Base-by-base conservation (phyloP, 2,113 vertebrate species). In the Falcunculus frontatus region DNA sequence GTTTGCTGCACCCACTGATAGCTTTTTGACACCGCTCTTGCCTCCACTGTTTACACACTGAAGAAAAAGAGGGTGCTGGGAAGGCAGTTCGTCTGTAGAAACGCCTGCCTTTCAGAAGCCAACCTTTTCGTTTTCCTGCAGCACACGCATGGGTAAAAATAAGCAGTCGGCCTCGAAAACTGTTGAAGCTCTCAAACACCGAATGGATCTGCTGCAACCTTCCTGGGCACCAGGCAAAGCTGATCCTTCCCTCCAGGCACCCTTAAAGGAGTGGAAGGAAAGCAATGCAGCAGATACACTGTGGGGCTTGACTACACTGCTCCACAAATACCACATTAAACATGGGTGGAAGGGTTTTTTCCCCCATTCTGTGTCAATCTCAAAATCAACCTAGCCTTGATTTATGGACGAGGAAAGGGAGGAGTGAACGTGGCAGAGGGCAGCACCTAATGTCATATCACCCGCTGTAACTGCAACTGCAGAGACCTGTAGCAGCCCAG, bases 141-240 rank as follows among this genome's bases (percentile, higher is more conserved):
- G 59, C 64, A 52, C 17, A 49, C 1, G 2, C 39, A 57, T 1
- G 27, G 26, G 39, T 70, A 82, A 94, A 95, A 94, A 95, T 20
- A 92, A 78, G 52, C 56, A 57, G 14, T 22, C 0, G 0, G 32
- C 63, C 62, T 85, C 2, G 0, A 67, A 65, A 91, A 37, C 44
- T 69, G 23, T 5, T 53, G 57, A 87, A 87, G 65, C 37, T 53
- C 50, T 78, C 22, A 11, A 92, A 75, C 62, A 27, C 33, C 15
- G 30, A 76, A 33, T 8, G 32, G 63, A 88, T 70, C 26, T 85
- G 18, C 56, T 93, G 76, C 50, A 80, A 8, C 80, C 63, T 86
- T 80, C n/a, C 55, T 15, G 35, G 55, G 42, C 67, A 83, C 37
- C 1, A 1, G 0, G 2, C 15, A 94, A 76, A 72, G 19, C 37